Evolutionary conservation across 2,888 invertebrate species (phyloP), one percentile per base, ranked within the genome.

Genomic region (Rhagonycha lutea): DNA sequence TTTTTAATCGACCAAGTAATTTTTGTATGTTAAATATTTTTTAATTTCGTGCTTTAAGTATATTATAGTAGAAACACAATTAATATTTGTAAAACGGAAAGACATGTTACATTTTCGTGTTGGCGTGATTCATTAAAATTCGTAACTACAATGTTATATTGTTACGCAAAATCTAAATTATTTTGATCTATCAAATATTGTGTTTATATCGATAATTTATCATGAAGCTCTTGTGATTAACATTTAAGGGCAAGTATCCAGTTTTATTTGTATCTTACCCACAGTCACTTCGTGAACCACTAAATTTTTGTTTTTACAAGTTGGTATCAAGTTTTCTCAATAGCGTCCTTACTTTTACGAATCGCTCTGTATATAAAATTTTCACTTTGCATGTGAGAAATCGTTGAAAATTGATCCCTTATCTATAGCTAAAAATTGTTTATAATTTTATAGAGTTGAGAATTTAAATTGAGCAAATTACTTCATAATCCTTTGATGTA

Each of bases 71-170:
- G 63, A 69, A 77, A 74, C 74, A 77, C 77, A 77, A 74, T 77
- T 77, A 77, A 77, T 77, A 74, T 77, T 77, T 74, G 77, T 77
- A 74, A 74, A 77, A 62, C 74, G 74, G 77, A 77, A 77, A 77
- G 74, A 77, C 77, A 74, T 72, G 77, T 74, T 77, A 77, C 74
- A 77, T 77, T 72, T 77, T 74, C 74, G 74, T 77, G 77, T 77
- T 77, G 74, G 74, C 74, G 77, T 77, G 77, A 74, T 77, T 74
- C 72, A 77, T 77, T 77, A 72, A 74, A 77, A 77, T 77, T 74
- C 72, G 74, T 74, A 69, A 68, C 68, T 71, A 73, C 73, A 69
- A 70, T 47, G 47, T 47, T 47, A 47, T n/a, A 47, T 47, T 68
- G 72, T 75, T 75, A 75, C 72, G 72, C 72, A 75, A 72, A 62